These are phyloP conservation scores for Tachyglossus aculeatus DNA, from an alignment of 2,797 vertebrate genomes.

Conservation along the genomic window DNA sequence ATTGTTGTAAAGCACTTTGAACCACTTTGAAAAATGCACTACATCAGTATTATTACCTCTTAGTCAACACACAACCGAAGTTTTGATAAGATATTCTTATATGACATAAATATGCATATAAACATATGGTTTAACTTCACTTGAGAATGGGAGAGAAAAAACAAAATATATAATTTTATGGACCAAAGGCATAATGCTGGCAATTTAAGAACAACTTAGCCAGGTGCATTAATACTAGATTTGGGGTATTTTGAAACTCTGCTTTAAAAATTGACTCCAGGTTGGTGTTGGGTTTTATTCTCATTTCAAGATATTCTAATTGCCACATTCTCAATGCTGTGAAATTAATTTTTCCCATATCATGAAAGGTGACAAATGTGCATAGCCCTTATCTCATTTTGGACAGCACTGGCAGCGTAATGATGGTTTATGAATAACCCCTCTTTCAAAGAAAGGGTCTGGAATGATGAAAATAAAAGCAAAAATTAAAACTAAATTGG, in stretches of 20 bases:
- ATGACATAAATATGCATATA: not conserved
- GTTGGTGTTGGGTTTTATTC: not conserved
- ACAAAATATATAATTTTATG: not conserved
- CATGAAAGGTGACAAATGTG: constrained; percentile 6
- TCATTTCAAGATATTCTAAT: not conserved
- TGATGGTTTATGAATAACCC: not conserved
- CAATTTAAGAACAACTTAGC: not conserved
- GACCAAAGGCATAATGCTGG: not conserved
- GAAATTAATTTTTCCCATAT: not conserved
- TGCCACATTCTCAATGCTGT: constrained; percentile 50
- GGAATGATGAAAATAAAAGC: not conserved
- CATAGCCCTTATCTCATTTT: constrained; percentile 63
- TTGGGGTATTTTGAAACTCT: constrained; percentile 42
- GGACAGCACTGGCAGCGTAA: constrained; percentile 32
- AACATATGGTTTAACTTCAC: not conserved
- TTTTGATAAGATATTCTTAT: not conserved
- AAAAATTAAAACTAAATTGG: not conserved
- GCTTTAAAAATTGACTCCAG: not conserved
- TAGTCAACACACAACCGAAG: not conserved
- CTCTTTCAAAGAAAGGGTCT: constrained; percentile 9
- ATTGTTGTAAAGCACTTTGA: not conserved
- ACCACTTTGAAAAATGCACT: constrained; percentile 3
- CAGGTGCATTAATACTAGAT: not conserved
- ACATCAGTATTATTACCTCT: not conserved
- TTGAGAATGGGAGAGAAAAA: not conserved